Evolutionary conservation across 2,888 invertebrate genomes (phyloP).

Genomic region (Drosophila borealis): DNA sequence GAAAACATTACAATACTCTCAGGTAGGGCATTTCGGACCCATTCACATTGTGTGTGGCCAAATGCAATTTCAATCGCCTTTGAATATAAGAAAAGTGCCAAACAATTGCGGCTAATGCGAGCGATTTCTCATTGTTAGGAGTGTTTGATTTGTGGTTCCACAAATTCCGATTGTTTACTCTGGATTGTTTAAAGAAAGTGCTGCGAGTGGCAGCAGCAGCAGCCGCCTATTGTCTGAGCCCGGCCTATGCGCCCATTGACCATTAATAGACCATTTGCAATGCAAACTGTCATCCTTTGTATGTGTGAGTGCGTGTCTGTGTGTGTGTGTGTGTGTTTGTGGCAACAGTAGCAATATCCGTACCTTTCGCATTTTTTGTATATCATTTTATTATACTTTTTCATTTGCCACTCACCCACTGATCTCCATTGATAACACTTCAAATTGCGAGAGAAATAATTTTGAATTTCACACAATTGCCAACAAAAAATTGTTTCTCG

Average conservation of each 20-base stretch:
- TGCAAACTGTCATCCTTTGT: slow-evolving; percentile 68
- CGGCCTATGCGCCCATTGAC: slow-evolving; percentile 58
- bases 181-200: slow-evolving; percentile 60
- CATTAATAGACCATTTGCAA: slow-evolving; percentile 68
- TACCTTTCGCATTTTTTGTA: slow-evolving; percentile 21
- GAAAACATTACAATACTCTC: neutral
- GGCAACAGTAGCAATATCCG: slow-evolving; percentile 47
- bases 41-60: slow-evolving; percentile 59
- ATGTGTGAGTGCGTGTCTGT: slow-evolving; percentile 20
- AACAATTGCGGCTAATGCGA: slow-evolving; percentile 74
- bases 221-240: slow-evolving; percentile 39
- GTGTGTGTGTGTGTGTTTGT: slow-evolving; percentile 13
- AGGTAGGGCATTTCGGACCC: slow-evolving; percentile 3
- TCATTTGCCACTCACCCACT: slow-evolving; percentile 60
- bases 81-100: slow-evolving; percentile 45
- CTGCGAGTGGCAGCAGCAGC: slow-evolving; percentile 10
- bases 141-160: slow-evolving; percentile 73
- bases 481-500: slow-evolving; percentile 64
- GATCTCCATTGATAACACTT: slow-evolving; percentile 69
- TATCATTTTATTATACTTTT: neutral
- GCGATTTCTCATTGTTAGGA: slow-evolving; percentile 66
- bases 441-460: slow-evolving; percentile 39
- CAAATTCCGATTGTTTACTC: slow-evolving; percentile 60
- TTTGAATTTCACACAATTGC: slow-evolving; percentile 34
- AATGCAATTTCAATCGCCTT: slow-evolving; percentile 36